Evolutionary conservation across 2,113 vertebrate species (phyloP).

Genomic region (Cyphomyrus plagiostoma): DNA sequence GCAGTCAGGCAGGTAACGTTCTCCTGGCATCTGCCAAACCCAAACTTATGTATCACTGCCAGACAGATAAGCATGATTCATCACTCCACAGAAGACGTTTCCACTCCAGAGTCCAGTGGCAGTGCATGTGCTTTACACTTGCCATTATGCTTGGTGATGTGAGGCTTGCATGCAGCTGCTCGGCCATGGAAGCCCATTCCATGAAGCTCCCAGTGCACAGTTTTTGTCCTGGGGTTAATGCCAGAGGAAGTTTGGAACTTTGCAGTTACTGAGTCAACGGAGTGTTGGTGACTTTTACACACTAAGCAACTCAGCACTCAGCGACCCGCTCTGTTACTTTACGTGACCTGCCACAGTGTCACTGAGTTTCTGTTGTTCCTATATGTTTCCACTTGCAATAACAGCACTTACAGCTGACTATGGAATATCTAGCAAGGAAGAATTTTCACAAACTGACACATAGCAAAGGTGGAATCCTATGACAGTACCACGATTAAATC

Average conservation of each 20-base stretch:
- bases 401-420: neutral
- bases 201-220: neutral
- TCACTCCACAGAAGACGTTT: too few relatives aligned
- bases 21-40: too few relatives aligned
- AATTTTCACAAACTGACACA: neutral
- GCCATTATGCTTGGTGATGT: too few relatives aligned
- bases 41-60: too few relatives aligned
- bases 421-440: neutral
- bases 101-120: too few relatives aligned
- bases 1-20: too few relatives aligned
- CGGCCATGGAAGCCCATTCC: too few relatives aligned
- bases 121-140: too few relatives aligned
- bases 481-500: rapidly evolving
- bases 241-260: neutral
- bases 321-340: neutral
- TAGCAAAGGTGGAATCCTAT: neutral
- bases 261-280: neutral
- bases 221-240: neutral
- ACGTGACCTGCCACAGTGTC: neutral
- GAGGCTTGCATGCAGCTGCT: too few relatives aligned
- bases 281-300: neutral
- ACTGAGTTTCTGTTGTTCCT: neutral
- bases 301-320: neutral
- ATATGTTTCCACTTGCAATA: neutral
- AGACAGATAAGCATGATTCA: too few relatives aligned